Base-by-base conservation (phyloP, 2,888 invertebrate genomes). In the Drosophila barbarae region DNA sequence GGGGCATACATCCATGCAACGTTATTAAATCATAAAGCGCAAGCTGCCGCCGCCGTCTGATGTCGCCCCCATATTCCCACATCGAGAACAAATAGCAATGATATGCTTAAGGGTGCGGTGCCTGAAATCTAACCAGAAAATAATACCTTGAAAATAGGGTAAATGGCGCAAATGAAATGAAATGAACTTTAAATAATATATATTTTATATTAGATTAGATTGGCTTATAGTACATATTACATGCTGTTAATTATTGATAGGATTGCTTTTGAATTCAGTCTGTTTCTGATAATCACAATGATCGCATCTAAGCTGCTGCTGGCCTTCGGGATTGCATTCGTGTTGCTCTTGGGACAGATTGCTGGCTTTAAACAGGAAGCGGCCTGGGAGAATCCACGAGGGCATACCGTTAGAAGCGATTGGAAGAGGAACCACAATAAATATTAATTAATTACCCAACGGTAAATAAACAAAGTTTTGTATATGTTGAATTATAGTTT, bases 21-120 rank as follows among this genome's bases (percentile, higher is more conserved):
- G 72, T 72, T 71, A 71, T 71, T 71, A 71, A 71, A 71, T 71
- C 72, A 71, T 71, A 71, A 71, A 72, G 72, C 72, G 59, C 72
- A 55, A 71, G 70, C 70, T 72, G 70, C 72, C 65, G 64, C 69
- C 69, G 64, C 71, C 69, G 56, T 71, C 71, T 69, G 64, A 63
- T 56, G 69, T 64, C 55, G 39, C 51, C 47, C 18, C 60, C 52
- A 64, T 32, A 63, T 49, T 42, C 18, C 60, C 47, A 49, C 41
- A 63, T 69, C 38, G 21, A 21, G 30, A 51, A 57, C 50, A 52
- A 67, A 67, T 68, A 51, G 26, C 50, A 51, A 46, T 51, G 57
- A 57, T 47, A 32, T 58, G 44, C 39, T 47, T 47, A 32, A 35
- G 47, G 26, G 32, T 23, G n/a, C 21, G 32, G 28, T 30, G 10